These are phyloP conservation scores for Holocentrus rufus DNA, from an alignment of 2,797 vertebrate species.

Conservation along the genomic window DNA sequence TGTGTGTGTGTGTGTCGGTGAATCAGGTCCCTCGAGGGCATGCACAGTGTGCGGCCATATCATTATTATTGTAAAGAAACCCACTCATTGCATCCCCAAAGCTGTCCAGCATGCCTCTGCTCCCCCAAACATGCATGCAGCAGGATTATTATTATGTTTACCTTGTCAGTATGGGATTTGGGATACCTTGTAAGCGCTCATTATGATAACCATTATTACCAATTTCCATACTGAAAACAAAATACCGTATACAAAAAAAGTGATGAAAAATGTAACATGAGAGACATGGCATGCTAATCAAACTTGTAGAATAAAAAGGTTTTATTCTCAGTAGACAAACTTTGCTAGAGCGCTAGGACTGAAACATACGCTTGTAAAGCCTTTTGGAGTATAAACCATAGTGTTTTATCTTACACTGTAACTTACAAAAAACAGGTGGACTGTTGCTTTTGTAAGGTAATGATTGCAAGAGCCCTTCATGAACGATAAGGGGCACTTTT, in stretches of 20 bases:
- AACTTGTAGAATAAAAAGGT: constrained; percentile 47
- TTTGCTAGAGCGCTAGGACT: constrained; percentile 37
- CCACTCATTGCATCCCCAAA: constrained; percentile 10
- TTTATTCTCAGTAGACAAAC: constrained; percentile 36
- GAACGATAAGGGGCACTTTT: constrained; percentile 78
- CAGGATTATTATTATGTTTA: constrained; percentile 77
- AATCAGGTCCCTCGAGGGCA: constrained; percentile 50
- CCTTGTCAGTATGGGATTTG: constrained; percentile 92
- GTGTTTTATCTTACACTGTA: constrained; percentile 69
- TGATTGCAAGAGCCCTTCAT: constrained; percentile 80
- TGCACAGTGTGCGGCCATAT: constrained; percentile 53
- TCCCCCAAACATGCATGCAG: constrained; percentile 69
- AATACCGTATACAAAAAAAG: constrained; percentile 77
- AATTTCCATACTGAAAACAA: constrained; percentile 94
- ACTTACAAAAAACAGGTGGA: constrained; percentile 67
- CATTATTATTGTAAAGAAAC: constrained; percentile 19
- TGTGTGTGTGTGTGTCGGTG: constrained; percentile 4
- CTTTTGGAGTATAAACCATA: constrained; percentile 66
- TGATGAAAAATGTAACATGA: constrained; percentile 69
- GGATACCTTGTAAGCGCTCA: constrained; percentile 90
- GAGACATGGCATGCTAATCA: constrained; percentile 70
- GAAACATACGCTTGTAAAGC: constrained; percentile 34
- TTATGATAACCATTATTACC: constrained; percentile 99
- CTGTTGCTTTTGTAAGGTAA: constrained; percentile 61
- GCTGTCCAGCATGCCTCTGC: constrained; percentile 58